Conservation (phyloP, 2,113 vertebrate genomes). For the Manacus vitellinus region DNA sequence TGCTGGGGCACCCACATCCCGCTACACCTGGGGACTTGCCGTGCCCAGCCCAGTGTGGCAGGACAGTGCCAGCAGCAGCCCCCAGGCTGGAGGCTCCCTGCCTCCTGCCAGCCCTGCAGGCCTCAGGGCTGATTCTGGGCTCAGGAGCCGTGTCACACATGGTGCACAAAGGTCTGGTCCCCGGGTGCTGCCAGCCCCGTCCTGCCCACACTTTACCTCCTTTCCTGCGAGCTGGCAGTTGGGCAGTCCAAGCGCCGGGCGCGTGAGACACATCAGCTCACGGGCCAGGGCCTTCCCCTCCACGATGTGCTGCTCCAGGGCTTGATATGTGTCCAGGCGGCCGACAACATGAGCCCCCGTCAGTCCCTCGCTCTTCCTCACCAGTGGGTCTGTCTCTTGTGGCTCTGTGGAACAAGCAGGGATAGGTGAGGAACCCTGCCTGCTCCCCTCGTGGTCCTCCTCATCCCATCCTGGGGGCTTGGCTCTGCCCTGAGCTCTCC, state of each 20-base stretch:
- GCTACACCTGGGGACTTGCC: accelerated
- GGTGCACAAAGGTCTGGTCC: neutral
- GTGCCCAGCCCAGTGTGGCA: accelerated
- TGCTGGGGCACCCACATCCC: neutral
- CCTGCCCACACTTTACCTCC: constrained; percentile 1
- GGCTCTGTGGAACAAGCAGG: constrained; percentile 37
- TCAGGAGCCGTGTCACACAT: accelerated
- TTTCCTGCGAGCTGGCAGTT: neutral
- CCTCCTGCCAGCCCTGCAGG: neutral
- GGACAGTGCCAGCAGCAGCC: accelerated
- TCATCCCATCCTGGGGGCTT: accelerated
- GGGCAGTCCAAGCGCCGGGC: constrained; percentile 26
- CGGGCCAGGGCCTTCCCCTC: constrained; percentile 76
- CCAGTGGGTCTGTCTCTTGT: neutral
- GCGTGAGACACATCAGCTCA: constrained; percentile 71
- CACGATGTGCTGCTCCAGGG: constrained; percentile 82
- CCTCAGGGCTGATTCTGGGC: accelerated
- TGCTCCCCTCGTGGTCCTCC: accelerated
- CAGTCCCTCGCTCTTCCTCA: constrained; percentile 29
- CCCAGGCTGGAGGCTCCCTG: neutral
- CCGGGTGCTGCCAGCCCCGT: accelerated
- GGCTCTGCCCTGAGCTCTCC: neutral
- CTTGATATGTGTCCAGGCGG: constrained; percentile 78
- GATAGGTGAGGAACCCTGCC: neutral
- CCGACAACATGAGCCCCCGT: constrained; percentile 69